phyloP scores from a whole-genome alignment of 2,888 invertebrate species.

The Lepetodrilus schrolli region DNA sequence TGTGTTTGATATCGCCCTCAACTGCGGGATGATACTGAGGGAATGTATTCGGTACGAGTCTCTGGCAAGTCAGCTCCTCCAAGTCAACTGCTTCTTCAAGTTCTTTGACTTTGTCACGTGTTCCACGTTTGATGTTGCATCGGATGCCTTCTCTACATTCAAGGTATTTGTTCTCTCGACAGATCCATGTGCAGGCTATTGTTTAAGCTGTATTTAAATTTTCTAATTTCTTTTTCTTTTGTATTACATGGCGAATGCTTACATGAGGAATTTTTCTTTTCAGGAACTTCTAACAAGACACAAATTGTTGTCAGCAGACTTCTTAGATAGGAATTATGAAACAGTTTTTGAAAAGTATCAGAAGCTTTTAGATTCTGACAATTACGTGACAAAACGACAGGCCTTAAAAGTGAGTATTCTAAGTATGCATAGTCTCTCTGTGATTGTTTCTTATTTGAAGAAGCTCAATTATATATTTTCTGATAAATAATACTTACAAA shows the following conservation, averaged over 20 bases:
- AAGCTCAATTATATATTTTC: too few relatives aligned
- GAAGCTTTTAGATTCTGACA: conserved; percentile 97
- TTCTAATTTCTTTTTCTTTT: background rate
- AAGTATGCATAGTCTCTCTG: too few relatives aligned
- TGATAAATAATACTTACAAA: too few relatives aligned
- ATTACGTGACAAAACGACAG: conserved; percentile 98
- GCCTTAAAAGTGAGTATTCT: conserved; percentile 84
- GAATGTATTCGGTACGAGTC: conserved; percentile 99
- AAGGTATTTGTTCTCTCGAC: conserved; percentile 81
- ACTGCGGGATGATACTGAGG: conserved; percentile 98
- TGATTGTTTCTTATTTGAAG: too few relatives aligned
- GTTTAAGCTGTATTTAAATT: background rate
- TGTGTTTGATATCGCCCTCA: conserved; percentile 97
- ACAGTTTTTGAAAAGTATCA: conserved; percentile 98
- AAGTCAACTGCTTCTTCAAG: conserved; percentile 98
- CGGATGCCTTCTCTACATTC: conserved; percentile 99
- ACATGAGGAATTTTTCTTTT: conserved; percentile 33
- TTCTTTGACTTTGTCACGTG: conserved; percentile 99
- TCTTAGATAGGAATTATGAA: conserved; percentile 98
- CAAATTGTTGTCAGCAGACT: conserved; percentile 93
- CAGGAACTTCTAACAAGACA: conserved; percentile 79
- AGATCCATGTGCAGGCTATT: background rate
- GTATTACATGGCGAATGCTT: background rate
- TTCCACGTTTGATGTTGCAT: conserved; percentile 99
- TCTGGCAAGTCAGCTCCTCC: conserved; percentile 97